Evolutionary conservation across 92 coral and sea anemone genomes (phyloP).

Genomic region (Plumapathes pennacea): DNA sequence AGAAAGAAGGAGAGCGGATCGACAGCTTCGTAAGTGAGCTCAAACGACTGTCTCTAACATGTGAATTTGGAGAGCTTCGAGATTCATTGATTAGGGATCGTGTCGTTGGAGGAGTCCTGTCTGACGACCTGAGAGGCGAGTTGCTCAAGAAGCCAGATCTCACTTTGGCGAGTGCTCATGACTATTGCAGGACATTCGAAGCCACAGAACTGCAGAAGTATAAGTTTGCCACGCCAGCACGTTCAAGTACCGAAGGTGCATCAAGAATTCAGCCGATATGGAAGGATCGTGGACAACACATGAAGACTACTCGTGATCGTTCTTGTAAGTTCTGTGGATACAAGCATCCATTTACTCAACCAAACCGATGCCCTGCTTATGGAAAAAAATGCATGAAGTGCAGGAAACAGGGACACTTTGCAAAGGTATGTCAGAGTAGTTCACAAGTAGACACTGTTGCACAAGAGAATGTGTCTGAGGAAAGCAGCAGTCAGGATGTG

Average conservation of each 20-base stretch:
- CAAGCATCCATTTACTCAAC: constrained; percentile 54
- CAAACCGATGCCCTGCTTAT: constrained; percentile 36
- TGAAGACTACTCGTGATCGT: constrained; percentile 17
- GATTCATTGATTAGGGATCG: constrained; percentile 64
- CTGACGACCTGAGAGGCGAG: constrained; percentile 51
- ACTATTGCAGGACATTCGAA: constrained; percentile 58
- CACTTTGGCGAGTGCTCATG: constrained; percentile 52
- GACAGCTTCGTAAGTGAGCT: constrained; percentile 60
- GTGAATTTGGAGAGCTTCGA: constrained; percentile 54
- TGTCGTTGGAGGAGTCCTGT: constrained; percentile 60
- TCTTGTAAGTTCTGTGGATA: constrained; percentile 62
- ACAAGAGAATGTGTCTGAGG: background rate
- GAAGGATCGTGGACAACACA: background rate
- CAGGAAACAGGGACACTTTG: constrained; percentile 46
- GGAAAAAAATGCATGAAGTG: constrained; percentile 38
- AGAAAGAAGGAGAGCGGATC: constrained; percentile 52
- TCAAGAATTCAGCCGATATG: background rate
- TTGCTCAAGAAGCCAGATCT: constrained; percentile 57
- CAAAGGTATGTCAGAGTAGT: constrained; percentile 30
- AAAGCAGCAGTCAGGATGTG: background rate
- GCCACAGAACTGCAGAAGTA: constrained; percentile 39
- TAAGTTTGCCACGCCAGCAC: constrained; percentile 5
- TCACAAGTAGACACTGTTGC: constrained; percentile 16
- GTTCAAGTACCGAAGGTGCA: background rate
- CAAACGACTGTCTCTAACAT: constrained; percentile 44